These are phyloP conservation scores for Nesometra sesokonis DNA, from an alignment of 35 echinoderm and acorn worm genomes.

Conservation along the genomic window DNA sequence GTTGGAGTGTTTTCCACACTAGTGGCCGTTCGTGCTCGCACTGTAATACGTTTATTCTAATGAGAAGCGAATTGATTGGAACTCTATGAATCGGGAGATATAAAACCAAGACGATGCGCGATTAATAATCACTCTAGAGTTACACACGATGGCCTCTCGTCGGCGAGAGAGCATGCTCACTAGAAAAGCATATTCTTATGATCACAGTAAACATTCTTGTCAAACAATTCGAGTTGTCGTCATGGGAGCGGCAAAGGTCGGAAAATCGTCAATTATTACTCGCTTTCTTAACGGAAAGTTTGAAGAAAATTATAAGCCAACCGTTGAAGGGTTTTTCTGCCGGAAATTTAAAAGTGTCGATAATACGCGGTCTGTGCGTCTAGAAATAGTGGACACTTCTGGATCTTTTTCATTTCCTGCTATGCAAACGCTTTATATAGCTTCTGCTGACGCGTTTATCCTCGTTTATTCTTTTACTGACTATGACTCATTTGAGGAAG, in stretches of 20 bases:
- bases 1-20: not conserved
- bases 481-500: constrained; percentile 5
- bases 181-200: not conserved
- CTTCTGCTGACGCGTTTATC: constrained; percentile 2
- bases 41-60: not conserved
- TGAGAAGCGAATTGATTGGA: not conserved
- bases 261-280: constrained; percentile 1
- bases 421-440: constrained; percentile 2
- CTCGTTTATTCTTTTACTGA: constrained; percentile 1
- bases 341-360: not conserved
- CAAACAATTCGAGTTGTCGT: not conserved
- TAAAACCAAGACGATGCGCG: not conserved
- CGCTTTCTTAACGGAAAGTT: constrained; percentile 4
- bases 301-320: not conserved
- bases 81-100: not conserved
- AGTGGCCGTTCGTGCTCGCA: not conserved
- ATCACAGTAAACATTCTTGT: not conserved
- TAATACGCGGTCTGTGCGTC: not conserved
- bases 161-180: not conserved
- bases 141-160: not conserved
- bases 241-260: not conserved
- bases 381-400: constrained; percentile 5
- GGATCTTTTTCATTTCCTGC: constrained; percentile 7
- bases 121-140: not conserved
- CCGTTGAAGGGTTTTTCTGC: not conserved